These are phyloP conservation scores for Limnephilus rhombicus DNA, from an alignment of 2,888 invertebrate genomes.

Conservation along the genomic window DNA sequence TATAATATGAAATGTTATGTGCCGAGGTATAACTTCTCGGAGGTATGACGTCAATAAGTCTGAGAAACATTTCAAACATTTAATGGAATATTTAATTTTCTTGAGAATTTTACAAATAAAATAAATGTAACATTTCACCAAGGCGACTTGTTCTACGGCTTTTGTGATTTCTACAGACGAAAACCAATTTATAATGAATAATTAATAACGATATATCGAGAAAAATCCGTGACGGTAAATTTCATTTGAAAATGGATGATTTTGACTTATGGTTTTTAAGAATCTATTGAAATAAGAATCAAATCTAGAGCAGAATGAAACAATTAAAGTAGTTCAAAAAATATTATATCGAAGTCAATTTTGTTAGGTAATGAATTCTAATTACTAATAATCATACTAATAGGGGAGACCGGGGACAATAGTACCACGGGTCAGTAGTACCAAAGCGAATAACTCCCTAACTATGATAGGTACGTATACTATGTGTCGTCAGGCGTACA, in stretches of 20 bases:
- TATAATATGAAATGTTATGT: not conserved
- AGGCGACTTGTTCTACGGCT: not conserved
- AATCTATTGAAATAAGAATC: not conserved
- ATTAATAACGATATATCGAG: too few species aligned
- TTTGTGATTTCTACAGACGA: not conserved
- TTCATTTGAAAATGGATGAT: not conserved
- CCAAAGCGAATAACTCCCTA: too few species aligned
- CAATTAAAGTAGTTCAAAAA: too few species aligned
- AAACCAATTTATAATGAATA: not conserved
- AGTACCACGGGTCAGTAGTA: too few species aligned
- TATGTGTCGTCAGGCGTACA: too few species aligned
- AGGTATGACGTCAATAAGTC: constrained; percentile 13
- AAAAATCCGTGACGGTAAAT: not conserved
- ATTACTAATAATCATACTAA: too few species aligned
- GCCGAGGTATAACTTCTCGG: constrained; percentile 11
- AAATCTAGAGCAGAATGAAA: too few species aligned
- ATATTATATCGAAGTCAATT: too few species aligned
- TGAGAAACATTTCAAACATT: not conserved
- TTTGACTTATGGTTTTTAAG: not conserved
- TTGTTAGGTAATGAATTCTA: too few species aligned
- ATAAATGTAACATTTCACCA: not conserved
- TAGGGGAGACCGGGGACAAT: too few species aligned
- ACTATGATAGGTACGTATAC: too few species aligned
- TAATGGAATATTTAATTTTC: constrained; percentile 38
- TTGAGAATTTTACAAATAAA: not conserved